Evolutionary conservation across 2,888 invertebrate genomes (phyloP), one percentile per base, ranked within the genome.

Genomic region (Halocaridina rubra): DNA sequence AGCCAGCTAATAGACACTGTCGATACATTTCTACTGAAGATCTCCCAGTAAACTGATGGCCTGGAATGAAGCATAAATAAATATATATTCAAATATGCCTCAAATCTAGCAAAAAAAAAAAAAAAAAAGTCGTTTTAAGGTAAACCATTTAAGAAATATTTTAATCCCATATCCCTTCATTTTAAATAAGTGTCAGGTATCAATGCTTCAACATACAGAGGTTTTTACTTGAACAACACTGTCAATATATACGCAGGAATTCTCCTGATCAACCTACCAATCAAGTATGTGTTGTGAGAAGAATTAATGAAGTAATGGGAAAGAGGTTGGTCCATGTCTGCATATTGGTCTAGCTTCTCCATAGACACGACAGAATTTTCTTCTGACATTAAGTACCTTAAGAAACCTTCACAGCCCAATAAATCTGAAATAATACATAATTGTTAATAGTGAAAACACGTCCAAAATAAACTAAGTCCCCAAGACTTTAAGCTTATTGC

Each of bases 281-380:
- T 97, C 90, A 98, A 94, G 92, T 98, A 98, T 77, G 98, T 98
- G 91, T 98, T 98, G 92, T 98, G 98, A 79, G 98, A 98, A 89
- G 98, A 98, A 92, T 98, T 98, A 92, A 98, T 98, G 93, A 98
- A 98, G 92, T 98, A 98, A 92, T 98, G 98, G 69, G 97, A 94
- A 89, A 98, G 91, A 2, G 98, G 96, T 90, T 98, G 98, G 90
- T 97, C 97, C 98, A 98, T 98, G 91, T 98, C 98, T 90, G 96
- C 96, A 90, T 95, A 95, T 86, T 98, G 93, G 91, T 98, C 98
- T 90, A 97, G 93, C 92, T 96, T 97, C 90, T 94, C 96, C 64
- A 94, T 93, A 61, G 98, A 96, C 91, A 98, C 96, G 89, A 98
- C 95, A 61, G 96, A 96, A 92, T 98, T 98, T 92, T 98, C 98